Evolutionary conservation across 2,797 vertebrate species (phyloP).

Genomic region (Rhynchonycteris naso): DNA sequence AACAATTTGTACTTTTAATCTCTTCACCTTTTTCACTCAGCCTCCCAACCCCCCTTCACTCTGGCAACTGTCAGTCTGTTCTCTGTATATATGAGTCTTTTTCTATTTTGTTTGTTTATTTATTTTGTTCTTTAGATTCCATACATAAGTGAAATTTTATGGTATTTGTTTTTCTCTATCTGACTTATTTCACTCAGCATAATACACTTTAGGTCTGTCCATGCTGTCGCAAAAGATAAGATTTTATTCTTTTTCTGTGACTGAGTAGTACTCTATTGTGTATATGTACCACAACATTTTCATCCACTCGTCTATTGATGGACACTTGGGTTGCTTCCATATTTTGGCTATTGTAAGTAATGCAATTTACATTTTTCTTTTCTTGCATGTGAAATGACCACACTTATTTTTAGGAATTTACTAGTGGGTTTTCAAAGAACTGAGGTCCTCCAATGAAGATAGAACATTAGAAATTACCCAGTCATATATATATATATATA

Average conservation of each 20-base stretch:
- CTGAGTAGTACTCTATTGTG: neutral
- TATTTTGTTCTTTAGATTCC: neutral
- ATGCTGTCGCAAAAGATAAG: neutral
- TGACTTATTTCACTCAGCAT: neutral
- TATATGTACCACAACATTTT: neutral
- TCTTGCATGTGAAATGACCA: neutral
- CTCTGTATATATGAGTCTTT: neutral
- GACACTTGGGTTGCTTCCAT: neutral
- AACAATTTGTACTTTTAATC: neutral
- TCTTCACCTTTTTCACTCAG: neutral
- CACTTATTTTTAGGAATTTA: slow-evolving; percentile 36
- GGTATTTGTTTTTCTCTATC: neutral
- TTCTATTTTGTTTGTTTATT: neutral
- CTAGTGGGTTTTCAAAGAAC: neutral
- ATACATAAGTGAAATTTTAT: neutral
- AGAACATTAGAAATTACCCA: neutral
- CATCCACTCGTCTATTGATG: neutral
- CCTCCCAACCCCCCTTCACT: neutral
- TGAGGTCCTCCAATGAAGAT: neutral
- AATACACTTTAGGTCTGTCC: neutral
- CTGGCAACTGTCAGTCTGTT: neutral
- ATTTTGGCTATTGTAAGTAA: neutral
- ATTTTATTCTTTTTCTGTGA: neutral
- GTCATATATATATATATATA: neutral
- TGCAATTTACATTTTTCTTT: neutral